A percentile compares a stretch with the other conserved stretches of the same genome.
Evolutionary conservation across 2,888 invertebrate genomes (phyloP).

Genomic region (Dolichopus griseipennis): DNA sequence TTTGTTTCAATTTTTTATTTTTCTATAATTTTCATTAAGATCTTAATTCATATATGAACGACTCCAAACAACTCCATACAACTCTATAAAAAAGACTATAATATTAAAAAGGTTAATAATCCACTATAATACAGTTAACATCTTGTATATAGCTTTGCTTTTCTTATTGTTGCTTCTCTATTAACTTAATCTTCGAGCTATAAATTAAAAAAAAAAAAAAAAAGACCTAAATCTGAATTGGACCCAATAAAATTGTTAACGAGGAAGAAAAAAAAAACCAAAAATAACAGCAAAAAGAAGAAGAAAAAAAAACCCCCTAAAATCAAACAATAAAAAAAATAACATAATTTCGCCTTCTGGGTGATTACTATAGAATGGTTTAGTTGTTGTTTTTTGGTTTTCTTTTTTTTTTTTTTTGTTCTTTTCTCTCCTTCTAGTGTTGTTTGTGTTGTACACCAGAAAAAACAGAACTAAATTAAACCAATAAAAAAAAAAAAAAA

Average conservation of each 20-base stretch:
- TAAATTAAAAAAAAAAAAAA: background rate
- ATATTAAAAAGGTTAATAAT: slow-evolving; percentile 2
- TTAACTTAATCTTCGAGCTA: background rate
- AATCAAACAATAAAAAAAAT: background rate
- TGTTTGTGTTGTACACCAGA: background rate
- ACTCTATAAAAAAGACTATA: background rate
- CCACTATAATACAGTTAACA: background rate
- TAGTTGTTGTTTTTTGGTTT: too few species aligned
- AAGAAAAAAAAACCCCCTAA: background rate
- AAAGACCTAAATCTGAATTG: too few species aligned
- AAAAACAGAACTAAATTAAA: background rate
- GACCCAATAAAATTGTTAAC: too few species aligned
- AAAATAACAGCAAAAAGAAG: background rate
- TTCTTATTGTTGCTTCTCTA: background rate
- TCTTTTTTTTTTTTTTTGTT: too few species aligned
- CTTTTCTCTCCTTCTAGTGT: too few species aligned
- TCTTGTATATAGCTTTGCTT: background rate
- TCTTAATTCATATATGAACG: background rate
- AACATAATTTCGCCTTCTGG: background rate
- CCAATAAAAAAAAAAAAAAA: background rate
- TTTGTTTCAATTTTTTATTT: background rate
- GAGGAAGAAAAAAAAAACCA: background rate
- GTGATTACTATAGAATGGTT: background rate
- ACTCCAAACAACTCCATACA: background rate
- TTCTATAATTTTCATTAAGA: background rate